Conservation (phyloP, 2,888 invertebrate genomes). For the Sesia bembeciformis region DNA sequence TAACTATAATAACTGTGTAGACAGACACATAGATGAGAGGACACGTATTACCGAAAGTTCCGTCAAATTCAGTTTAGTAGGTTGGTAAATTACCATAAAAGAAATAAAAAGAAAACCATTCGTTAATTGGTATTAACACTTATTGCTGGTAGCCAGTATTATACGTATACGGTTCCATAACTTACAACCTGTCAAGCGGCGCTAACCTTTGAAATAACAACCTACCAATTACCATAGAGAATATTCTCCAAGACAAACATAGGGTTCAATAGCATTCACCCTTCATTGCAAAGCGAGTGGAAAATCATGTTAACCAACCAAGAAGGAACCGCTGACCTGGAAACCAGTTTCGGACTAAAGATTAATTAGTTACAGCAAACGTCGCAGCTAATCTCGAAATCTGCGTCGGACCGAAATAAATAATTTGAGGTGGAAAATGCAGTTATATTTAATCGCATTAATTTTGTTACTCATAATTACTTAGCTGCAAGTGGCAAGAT, state of each 20-base stretch:
- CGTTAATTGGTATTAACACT: too few species aligned
- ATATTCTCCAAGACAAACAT: conserved; percentile 15
- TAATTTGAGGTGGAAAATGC: conserved; percentile 45
- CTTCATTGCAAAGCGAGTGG: conserved; percentile 24
- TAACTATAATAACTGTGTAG: too few species aligned
- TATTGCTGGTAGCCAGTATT: too few species aligned
- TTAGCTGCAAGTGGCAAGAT: neutral
- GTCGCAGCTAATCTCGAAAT: conserved; percentile 58
- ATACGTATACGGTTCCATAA: too few species aligned
- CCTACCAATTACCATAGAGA: too few species aligned
- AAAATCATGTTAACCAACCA: conserved; percentile 32
- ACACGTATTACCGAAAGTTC: too few species aligned
- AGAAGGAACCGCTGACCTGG: conserved; percentile 45
- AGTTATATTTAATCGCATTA: conserved; percentile 29
- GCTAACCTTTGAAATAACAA: too few species aligned
- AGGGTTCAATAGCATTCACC: conserved; percentile 9
- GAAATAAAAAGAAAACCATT: too few species aligned
- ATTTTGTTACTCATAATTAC: neutral
- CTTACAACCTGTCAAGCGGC: too few species aligned
- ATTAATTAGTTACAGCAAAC: conserved; percentile 63
- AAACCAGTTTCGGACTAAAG: conserved; percentile 47
- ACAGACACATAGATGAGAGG: too few species aligned
- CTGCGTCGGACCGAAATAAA: conserved; percentile 57
- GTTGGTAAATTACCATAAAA: too few species aligned
- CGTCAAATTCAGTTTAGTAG: too few species aligned